phyloP scores from a whole-genome alignment of 2,888 invertebrate species.

The Lithophane socia region DNA sequence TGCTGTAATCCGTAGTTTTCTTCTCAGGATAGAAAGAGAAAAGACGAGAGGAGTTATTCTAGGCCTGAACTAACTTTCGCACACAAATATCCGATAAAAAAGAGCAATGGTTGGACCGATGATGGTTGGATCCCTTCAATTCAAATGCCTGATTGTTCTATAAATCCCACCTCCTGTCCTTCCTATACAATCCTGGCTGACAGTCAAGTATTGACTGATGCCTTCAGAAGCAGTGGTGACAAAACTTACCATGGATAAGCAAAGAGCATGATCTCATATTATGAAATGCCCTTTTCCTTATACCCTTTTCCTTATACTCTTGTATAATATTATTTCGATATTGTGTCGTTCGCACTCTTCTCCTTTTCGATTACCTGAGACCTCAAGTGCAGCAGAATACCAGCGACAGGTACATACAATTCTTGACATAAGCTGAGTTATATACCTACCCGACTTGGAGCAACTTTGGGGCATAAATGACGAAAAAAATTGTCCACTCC shows the following conservation, averaged over 20 bases:
- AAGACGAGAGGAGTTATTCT: background rate
- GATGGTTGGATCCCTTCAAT: background rate
- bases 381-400: background rate
- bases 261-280: conserved; percentile 19
- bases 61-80: background rate
- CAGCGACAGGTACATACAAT: background rate
- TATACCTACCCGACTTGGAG: background rate
- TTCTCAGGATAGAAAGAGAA: background rate
- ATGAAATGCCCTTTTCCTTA: background rate
- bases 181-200: background rate
- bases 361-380: background rate
- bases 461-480: background rate
- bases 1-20: background rate
- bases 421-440: background rate
- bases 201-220: too few relatives aligned
- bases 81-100: too few relatives aligned
- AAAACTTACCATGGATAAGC: background rate
- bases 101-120: too few relatives aligned
- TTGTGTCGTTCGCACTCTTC: background rate
- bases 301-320: background rate
- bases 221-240: background rate
- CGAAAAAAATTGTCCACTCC: too few relatives aligned
- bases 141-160: background rate
- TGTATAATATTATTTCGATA: background rate
- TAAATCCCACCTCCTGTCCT: background rate